Conservation (phyloP, 2,113 vertebrate species). For the Origma solitaria region DNA sequence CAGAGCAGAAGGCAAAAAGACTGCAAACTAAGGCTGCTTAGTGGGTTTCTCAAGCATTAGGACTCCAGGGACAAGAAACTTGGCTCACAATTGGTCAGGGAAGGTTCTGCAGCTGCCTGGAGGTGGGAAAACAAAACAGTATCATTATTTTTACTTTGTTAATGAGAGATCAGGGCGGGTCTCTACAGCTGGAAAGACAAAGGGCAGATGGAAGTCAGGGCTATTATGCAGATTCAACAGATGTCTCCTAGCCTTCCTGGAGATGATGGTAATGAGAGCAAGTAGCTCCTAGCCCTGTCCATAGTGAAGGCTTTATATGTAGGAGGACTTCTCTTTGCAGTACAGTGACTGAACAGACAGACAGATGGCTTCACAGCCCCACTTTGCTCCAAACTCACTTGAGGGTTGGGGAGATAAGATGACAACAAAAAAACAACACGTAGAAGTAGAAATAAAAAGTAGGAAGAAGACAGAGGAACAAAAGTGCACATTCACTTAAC, state of each 20-base stretch:
- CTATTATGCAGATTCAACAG: background rate
- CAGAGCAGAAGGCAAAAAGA: accelerated
- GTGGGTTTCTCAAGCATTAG: background rate
- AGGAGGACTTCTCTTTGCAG: background rate
- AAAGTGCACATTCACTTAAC: background rate
- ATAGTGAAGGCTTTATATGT: background rate
- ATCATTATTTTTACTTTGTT: background rate
- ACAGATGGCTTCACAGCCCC: background rate
- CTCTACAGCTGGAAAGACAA: conserved; percentile 2
- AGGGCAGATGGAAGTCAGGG: conserved; percentile 6
- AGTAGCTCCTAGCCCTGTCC: background rate
- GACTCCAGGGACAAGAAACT: background rate
- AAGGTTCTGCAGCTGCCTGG: conserved; percentile 32
- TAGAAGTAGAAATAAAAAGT: background rate
- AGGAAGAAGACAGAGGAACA: background rate
- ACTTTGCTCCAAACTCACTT: background rate
- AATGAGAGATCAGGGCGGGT: background rate
- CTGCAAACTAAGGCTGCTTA: background rate
- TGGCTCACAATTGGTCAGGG: background rate
- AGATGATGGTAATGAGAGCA: background rate
- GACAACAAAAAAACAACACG: background rate
- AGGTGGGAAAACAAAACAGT: background rate
- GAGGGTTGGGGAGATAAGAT: background rate
- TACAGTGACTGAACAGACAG: background rate
- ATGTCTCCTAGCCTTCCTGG: background rate